Conservation (phyloP, 2,797 vertebrate species). For the Trachops cirrhosus region DNA sequence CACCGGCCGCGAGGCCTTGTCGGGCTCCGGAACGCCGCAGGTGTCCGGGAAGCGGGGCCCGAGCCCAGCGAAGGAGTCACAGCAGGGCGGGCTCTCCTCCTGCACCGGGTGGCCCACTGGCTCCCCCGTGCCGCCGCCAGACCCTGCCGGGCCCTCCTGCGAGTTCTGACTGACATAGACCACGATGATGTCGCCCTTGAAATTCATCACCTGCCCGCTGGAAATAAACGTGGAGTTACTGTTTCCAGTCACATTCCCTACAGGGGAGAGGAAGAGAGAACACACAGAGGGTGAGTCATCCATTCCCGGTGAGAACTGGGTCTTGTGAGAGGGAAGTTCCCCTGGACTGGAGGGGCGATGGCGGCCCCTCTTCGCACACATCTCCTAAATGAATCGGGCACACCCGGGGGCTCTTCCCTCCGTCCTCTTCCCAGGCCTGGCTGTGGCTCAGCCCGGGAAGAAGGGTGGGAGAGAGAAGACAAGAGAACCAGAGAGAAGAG, state of each 20-base stretch:
- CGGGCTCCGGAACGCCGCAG: conserved; percentile 8
- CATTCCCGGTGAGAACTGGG: background rate
- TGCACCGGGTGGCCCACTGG: conserved; percentile 91
- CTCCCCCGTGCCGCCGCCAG: conserved; percentile 68
- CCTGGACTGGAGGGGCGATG: accelerated
- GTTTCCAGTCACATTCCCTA: conserved; percentile 96
- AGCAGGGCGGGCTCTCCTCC: conserved; percentile 89
- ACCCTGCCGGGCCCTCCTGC: conserved; percentile 80
- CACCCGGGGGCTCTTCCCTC: background rate
- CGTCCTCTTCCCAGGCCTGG: background rate
- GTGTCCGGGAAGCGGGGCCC: conserved; percentile 81
- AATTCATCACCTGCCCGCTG: conserved; percentile 98
- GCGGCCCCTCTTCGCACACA: background rate
- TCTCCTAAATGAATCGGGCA: background rate
- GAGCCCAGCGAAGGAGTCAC: conserved; percentile 86
- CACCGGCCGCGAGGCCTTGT: conserved; percentile 73
- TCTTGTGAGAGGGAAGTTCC: conserved; percentile 27
- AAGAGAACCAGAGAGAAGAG: background rate
- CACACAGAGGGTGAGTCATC: conserved; percentile 60
- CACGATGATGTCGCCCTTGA: conserved; percentile 96
- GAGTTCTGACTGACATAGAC: conserved; percentile 96
- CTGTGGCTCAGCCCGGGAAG: background rate
- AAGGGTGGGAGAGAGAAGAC: too few species aligned
- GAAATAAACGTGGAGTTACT: conserved; percentile 98
- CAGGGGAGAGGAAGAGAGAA: conserved; percentile 42